Evolutionary conservation across 2,113 vertebrate species (phyloP).

Genomic region (Ginglymostoma cirratum): DNA sequence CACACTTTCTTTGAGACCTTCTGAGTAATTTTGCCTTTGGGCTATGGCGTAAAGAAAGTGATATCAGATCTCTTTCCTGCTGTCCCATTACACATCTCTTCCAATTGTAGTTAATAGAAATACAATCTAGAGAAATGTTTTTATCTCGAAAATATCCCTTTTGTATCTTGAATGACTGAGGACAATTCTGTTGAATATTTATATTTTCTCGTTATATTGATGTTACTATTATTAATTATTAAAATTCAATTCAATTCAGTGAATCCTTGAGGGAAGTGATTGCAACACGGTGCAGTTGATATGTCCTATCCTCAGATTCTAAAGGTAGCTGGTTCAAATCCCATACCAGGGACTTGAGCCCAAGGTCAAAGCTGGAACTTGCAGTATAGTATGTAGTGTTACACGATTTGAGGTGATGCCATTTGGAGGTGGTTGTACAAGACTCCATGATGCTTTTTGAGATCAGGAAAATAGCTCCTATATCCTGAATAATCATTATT

Average conservation of each 20-base stretch:
- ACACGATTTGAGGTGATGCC: too few relatives aligned
- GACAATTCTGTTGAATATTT: background rate
- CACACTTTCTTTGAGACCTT: background rate
- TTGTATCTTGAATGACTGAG: background rate
- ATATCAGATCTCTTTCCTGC: background rate
- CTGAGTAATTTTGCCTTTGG: background rate
- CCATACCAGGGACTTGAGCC: background rate
- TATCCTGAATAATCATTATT: too few relatives aligned
- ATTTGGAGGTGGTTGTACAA: too few relatives aligned
- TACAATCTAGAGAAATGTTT: background rate
- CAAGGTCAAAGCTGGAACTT: background rate
- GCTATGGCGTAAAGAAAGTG: background rate
- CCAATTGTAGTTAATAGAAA: background rate
- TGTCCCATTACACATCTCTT: background rate
- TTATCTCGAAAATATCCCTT: background rate
- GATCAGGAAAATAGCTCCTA: too few relatives aligned
- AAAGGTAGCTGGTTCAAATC: background rate
- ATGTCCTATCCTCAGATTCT: background rate
- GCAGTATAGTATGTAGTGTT: too few relatives aligned
- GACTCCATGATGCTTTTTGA: too few relatives aligned
- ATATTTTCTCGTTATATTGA: background rate
- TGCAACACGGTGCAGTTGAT: too few relatives aligned
- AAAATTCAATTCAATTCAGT: too few relatives aligned
- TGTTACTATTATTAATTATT: background rate
- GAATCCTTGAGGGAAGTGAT: too few relatives aligned